These are phyloP conservation scores for Eolophus roseicapilla DNA, from an alignment of 2,113 vertebrate species.

Conservation along the genomic window DNA sequence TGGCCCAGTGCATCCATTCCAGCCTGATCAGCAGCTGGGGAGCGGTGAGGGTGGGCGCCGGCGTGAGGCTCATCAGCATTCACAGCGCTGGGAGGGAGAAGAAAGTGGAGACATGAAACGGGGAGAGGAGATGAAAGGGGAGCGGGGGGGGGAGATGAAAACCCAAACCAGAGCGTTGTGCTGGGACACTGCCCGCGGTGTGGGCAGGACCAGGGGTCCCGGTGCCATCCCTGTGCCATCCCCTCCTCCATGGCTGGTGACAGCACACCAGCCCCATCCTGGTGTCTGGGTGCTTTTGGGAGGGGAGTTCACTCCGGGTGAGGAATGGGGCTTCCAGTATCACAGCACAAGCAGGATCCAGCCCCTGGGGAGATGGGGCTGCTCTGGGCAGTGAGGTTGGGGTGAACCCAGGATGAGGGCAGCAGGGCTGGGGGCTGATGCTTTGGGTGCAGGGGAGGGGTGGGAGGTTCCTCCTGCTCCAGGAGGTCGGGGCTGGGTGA, in stretches of 20 bases:
- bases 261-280: rapidly evolving
- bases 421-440: not conserved
- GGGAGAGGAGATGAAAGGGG: conserved; percentile 60
- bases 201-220: not conserved
- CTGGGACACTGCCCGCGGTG: too few species aligned
- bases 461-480: not conserved
- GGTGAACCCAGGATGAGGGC: not conserved
- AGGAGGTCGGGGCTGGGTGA: rapidly evolving
- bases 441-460: not conserved
- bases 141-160: conserved; percentile 15
- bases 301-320: not conserved
- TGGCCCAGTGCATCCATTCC: not conserved
- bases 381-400: rapidly evolving
- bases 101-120: conserved; percentile 64
- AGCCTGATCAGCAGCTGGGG: conserved; percentile 22
- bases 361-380: not conserved
- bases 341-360: rapidly evolving
- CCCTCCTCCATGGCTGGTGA: rapidly evolving
- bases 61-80: conserved; percentile 52
- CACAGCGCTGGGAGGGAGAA: conserved; percentile 53
- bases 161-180: not conserved
- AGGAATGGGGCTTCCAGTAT: rapidly evolving
- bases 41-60: not conserved
- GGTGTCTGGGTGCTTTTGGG: not conserved
- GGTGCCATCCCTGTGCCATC: rapidly evolving